Evolutionary conservation across 2,113 vertebrate genomes (phyloP), one percentile per base, ranked within the genome.

Genomic region (Nansenia antarctica): DNA sequence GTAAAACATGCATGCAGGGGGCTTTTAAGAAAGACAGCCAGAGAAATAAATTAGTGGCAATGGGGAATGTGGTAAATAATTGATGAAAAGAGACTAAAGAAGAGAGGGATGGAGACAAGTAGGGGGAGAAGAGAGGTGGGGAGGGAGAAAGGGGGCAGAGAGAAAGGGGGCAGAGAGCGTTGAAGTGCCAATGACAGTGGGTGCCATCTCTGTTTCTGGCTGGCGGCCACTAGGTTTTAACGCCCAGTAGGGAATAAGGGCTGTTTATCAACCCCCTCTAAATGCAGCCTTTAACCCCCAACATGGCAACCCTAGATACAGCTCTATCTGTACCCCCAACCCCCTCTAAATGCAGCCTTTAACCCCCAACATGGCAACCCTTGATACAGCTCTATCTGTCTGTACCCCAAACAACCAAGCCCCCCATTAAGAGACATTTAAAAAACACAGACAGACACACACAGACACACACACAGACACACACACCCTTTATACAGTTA

Each of bases 101-200:
- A 55, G 53, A 27, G 53, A 29, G 26, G 53, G 53, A 55, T 12
- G 42, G 14, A 47, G 42, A 18, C 2, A 47, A 47, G 24, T 22
- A 26, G 39, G 39, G 2, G 39, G 26, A 20, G 15, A 61, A 15
- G 18, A 3, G 31, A 27, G 29, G 14, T 22, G 45, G 30, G 45
- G 6, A 14, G 63, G 29, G 30, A 27, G 26, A n/a, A n/a, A 20
- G 63, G 24, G 22, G 6, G 75, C 29, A 69, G 47, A 73, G 72
- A 57, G 66, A 3, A 9, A 61, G 66, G 72, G 69, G 72, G 77
- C 67, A 68, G 70, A 78, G 73, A 65, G 69, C 74, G 69, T 26
- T 58, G 52, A 58, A 69, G 81, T 85, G 84, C 85, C 83, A 86
- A 82, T 74, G 81, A 86, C 87, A 89, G 86, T 88, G 88, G 89